A percentile compares a stretch with the other conserved stretches of the same genome.
Conservation (phyloP, 2,113 vertebrate species). For the Ochotona curzoniae region DNA sequence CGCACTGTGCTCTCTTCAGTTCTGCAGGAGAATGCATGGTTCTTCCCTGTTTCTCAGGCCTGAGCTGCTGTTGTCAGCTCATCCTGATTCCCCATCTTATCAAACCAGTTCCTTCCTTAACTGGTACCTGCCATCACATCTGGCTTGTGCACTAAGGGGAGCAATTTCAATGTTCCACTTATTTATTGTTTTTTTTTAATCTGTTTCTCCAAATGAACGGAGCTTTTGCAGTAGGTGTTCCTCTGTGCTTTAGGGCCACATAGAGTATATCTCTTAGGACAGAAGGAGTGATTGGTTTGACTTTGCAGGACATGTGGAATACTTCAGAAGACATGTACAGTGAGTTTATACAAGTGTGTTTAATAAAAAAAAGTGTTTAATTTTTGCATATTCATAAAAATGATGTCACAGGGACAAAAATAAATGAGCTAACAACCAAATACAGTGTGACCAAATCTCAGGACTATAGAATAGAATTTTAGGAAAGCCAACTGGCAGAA, state of each 20-base stretch:
- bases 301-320: neutral
- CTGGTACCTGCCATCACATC: neutral
- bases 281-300: neutral
- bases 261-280: neutral
- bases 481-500: neutral
- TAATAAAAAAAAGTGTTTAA: neutral
- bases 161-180: neutral
- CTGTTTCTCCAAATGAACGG: neutral
- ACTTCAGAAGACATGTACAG: neutral
- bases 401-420: neutral
- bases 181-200: neutral
- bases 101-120: neutral
- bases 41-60: neutral
- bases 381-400: neutral
- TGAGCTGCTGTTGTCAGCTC: neutral
- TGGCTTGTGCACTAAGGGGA: constrained; percentile 47
- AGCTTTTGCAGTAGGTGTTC: neutral
- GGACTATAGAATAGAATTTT: neutral
- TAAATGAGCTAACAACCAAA: neutral
- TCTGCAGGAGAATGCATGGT: neutral
- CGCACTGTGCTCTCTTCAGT: too few species aligned
- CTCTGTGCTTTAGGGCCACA: neutral
- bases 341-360: neutral
- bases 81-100: neutral
- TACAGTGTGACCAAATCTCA: neutral